A percentile compares a stretch with the other conserved stretches of the same genome.
Evolutionary conservation across 2,113 vertebrate species (phyloP).

Genomic region (Loxodonta africana): DNA sequence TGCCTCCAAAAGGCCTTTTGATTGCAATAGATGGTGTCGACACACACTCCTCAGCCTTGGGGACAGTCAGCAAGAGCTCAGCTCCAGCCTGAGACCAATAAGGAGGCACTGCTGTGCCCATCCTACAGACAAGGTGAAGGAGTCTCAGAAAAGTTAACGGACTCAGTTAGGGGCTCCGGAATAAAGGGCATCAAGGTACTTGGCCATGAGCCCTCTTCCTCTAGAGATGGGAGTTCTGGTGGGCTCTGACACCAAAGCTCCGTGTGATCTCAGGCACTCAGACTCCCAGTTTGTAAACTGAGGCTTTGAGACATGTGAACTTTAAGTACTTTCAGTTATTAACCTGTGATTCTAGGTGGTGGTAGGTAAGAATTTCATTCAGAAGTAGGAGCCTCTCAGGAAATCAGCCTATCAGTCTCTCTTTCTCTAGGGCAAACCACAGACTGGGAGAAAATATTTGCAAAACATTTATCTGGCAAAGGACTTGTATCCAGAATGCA

Average conservation of each 20-base stretch:
- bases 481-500: background rate
- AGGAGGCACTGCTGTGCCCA: background rate
- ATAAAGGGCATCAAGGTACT: background rate
- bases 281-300: background rate
- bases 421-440: background rate
- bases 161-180: background rate
- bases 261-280: background rate
- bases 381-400: background rate
- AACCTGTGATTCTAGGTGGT: background rate
- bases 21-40: background rate
- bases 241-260: background rate
- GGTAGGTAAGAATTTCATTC: background rate
- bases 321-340: background rate
- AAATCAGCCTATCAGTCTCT: background rate
- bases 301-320: background rate
- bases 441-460: background rate
- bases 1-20: background rate
- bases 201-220: background rate
- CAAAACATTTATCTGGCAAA: conserved; percentile 1
- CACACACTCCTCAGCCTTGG: background rate
- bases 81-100: background rate
- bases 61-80: no score
- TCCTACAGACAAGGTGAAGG: background rate
- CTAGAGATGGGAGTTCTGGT: background rate
- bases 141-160: background rate